Evolutionary conservation across 2,888 invertebrate genomes (phyloP).

Genomic region (Chorisops tibialis): DNA sequence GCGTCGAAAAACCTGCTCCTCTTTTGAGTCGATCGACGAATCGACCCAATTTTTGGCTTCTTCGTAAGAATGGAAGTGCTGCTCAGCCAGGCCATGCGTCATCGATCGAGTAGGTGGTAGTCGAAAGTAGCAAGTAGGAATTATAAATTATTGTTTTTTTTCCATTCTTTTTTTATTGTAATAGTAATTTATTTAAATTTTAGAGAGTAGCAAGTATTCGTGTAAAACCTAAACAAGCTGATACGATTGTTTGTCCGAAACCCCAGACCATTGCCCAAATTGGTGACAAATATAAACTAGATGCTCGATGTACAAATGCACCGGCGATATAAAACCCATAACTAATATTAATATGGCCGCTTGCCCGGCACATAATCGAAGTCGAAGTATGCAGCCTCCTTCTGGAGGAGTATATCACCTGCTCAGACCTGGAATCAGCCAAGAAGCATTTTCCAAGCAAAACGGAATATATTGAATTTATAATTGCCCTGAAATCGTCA

Average conservation of each 20-base stretch:
- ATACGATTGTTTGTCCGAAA: conserved; percentile 85
- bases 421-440: background rate
- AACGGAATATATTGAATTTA: conserved; percentile 19
- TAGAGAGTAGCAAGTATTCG: conserved; percentile 89
- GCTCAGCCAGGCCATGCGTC: too few relatives aligned
- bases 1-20: too few relatives aligned
- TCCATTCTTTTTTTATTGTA: too few relatives aligned
- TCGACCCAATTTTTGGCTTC: too few relatives aligned
- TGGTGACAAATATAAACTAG: conserved; percentile 83
- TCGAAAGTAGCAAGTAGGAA: too few relatives aligned
- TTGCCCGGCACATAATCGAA: conserved; percentile 41
- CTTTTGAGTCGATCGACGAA: too few relatives aligned
- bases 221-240: conserved; percentile 88
- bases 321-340: conserved; percentile 86
- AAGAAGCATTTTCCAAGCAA: conserved; percentile 15
- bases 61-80: too few relatives aligned
- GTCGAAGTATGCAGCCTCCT: conserved; percentile 40
- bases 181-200: too few relatives aligned
- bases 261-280: conserved; percentile 93
- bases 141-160: too few relatives aligned
- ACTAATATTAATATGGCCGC: conserved; percentile 69
- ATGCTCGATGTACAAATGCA: conserved; percentile 89
- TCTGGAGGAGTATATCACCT: conserved; percentile 42
- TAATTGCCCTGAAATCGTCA: conserved; percentile 21
- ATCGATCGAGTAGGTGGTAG: too few relatives aligned